A percentile compares a stretch with the other conserved stretches of the same genome.
phyloP scores from a whole-genome alignment of 2,113 vertebrate species.

The Chaetops frenatus region DNA sequence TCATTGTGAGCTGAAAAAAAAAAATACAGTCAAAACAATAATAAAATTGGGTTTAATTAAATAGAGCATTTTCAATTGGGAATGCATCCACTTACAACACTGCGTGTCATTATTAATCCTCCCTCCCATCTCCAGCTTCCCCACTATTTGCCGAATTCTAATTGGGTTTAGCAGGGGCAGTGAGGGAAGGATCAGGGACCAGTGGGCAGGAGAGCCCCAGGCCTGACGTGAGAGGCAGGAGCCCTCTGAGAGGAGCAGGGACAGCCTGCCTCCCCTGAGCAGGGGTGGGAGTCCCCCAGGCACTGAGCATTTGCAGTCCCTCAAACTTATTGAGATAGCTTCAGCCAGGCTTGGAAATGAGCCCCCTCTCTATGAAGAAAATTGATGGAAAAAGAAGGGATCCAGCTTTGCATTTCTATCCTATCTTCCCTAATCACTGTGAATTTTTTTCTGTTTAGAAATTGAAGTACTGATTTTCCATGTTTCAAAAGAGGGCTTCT shows the following conservation, averaged over 20 bases:
- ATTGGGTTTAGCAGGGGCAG: background rate
- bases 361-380: background rate
- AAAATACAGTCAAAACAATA: background rate
- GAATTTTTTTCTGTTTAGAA: background rate
- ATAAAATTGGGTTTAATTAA: background rate
- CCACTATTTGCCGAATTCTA: background rate
- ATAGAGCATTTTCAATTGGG: background rate
- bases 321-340: background rate
- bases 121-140: background rate
- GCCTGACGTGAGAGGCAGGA: background rate
- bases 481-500: background rate
- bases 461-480: background rate
- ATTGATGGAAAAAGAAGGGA: background rate
- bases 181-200: background rate
- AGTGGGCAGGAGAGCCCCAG: background rate
- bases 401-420: background rate
- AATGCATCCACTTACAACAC: background rate
- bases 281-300: background rate
- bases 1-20: background rate
- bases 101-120: background rate
- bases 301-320: background rate
- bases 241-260: accelerated
- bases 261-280: background rate
- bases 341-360: background rate
- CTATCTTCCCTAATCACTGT: background rate